These are phyloP conservation scores for Heterotis niloticus DNA, from an alignment of 2,113 vertebrate genomes.

Conservation along the genomic window DNA sequence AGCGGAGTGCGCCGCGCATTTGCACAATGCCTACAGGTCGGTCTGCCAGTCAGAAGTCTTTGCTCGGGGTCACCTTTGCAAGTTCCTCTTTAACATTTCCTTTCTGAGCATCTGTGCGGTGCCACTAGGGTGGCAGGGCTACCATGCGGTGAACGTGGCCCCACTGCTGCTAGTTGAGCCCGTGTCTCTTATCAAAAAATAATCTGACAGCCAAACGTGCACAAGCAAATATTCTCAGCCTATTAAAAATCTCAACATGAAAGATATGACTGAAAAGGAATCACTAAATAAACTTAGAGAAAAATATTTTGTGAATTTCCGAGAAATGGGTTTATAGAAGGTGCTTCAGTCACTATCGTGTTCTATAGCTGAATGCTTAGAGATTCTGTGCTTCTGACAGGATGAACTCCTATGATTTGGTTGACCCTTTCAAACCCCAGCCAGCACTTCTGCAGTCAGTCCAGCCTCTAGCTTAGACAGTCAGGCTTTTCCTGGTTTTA, in stretches of 20 bases:
- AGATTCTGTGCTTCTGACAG: background rate
- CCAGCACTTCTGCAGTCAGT: too few species aligned
- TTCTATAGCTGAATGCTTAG: background rate
- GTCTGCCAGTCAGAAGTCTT: background rate
- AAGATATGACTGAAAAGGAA: background rate
- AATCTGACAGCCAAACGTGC: constrained; percentile 1
- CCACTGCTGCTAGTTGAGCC: background rate
- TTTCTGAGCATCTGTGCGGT: too few species aligned
- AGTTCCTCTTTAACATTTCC: too few species aligned
- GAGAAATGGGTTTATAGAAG: background rate
- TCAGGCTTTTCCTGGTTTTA: too few species aligned
- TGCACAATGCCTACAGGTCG: too few species aligned
- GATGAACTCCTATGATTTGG: too few species aligned
- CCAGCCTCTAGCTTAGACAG: too few species aligned
- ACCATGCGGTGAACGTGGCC: background rate
- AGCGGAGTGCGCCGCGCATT: too few species aligned
- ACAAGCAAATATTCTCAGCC: background rate
- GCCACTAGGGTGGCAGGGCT: background rate
- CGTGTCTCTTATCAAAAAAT: background rate
- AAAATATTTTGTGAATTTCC: constrained; percentile 3
- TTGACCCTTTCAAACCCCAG: too few species aligned
- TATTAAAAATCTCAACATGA: background rate
- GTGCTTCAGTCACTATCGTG: background rate
- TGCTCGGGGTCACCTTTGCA: background rate
- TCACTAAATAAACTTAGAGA: background rate